Conservation (phyloP, 2,113 vertebrate genomes). For the Sphaerodactylus townsendi region DNA sequence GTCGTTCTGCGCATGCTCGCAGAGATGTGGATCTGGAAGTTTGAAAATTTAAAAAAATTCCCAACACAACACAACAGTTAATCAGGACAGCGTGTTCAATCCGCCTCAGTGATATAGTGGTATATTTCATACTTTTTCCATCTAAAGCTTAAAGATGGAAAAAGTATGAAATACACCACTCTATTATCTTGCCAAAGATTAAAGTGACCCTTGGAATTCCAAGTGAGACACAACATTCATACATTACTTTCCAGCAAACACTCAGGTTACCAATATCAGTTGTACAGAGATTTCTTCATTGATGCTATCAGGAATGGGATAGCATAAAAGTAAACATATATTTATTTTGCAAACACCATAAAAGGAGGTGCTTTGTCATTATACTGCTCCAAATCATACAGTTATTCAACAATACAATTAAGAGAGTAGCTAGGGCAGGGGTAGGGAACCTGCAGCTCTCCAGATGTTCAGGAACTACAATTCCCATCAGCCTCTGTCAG, state of each 20-base stretch:
- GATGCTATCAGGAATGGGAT: neutral
- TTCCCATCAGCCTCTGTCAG: no score
- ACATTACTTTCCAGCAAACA: neutral
- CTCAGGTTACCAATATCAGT: neutral
- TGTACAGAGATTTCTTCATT: neutral
- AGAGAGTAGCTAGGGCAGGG: no score
- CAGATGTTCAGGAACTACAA: no score
- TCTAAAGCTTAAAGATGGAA: no score
- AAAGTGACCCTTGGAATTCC: neutral
- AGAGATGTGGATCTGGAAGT: no score
- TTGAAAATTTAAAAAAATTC: no score
- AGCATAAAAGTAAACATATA: neutral
- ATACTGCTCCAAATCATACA: neutral
- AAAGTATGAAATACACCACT: no score
- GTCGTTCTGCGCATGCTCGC: no score
- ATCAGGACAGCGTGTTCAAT: no score
- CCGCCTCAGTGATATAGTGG: neutral
- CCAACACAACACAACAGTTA: no score
- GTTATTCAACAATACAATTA: neutral
- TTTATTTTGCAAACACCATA: neutral
- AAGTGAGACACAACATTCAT: neutral
- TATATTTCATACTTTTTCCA: neutral
- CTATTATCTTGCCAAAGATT: neutral
- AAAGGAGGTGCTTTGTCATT: neutral
- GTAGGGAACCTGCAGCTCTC: no score